phyloP scores from a whole-genome alignment of 2,888 invertebrate species.

The Drosophila atripex region DNA sequence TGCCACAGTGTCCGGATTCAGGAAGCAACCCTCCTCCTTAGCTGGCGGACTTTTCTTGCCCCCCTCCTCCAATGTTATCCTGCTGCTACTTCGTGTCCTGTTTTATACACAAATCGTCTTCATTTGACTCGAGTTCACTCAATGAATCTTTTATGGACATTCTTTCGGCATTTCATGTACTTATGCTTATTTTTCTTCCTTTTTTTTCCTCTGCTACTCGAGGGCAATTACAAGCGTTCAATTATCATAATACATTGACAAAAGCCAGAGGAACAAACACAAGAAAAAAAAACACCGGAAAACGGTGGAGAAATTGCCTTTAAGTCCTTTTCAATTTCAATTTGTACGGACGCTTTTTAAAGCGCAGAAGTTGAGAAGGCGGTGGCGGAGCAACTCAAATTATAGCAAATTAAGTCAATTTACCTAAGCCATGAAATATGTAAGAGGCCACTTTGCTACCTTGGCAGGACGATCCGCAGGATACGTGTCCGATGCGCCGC shows the following conservation, averaged over 20 bases:
- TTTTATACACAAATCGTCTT: slow-evolving; percentile 68
- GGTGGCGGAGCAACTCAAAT: slow-evolving; percentile 49
- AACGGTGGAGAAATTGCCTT: slow-evolving; percentile 23
- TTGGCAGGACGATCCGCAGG: slow-evolving; percentile 12
- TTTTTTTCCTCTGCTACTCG: slow-evolving; percentile 53
- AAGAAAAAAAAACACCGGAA: slow-evolving; percentile 21
- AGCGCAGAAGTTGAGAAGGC: slow-evolving; percentile 27
- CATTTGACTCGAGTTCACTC: slow-evolving; percentile 56
- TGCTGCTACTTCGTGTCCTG: slow-evolving; percentile 31
- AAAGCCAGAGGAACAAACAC: slow-evolving; percentile 28
- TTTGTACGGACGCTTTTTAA: slow-evolving; percentile 51
- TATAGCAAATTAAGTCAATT: slow-evolving; percentile 77
- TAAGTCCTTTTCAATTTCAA: slow-evolving; percentile 62
- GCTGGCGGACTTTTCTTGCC: slow-evolving; percentile 11
- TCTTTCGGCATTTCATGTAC: slow-evolving; percentile 20
- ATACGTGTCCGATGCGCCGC: slow-evolving; percentile 29
- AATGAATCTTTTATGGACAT: slow-evolving; percentile 76
- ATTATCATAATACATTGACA: slow-evolving; percentile 79
- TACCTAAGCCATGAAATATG: slow-evolving; percentile 73
- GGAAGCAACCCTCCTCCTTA: slow-evolving; percentile 7
- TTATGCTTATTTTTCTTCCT: slow-evolving; percentile 29
- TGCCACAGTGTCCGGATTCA: slow-evolving; percentile 18
- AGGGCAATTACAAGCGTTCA: slow-evolving; percentile 81
- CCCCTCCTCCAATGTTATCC: neutral
- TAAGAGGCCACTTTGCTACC: slow-evolving; percentile 53